phyloP scores from a whole-genome alignment of 2,113 vertebrate genomes.

The Hypocryptadius cinnamomeus region DNA sequence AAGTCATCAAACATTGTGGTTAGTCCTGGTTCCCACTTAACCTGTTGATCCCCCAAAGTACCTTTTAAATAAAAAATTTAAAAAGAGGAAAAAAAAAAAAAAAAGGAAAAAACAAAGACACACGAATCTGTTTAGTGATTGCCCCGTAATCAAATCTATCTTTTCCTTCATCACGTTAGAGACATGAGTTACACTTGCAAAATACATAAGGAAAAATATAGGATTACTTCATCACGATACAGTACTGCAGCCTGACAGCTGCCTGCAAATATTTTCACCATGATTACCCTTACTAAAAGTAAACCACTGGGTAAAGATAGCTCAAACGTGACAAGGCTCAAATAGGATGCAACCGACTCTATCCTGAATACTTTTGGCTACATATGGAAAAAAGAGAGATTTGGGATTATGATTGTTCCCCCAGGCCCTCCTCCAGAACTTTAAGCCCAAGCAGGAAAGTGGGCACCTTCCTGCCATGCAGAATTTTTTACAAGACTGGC shows the following conservation, averaged over 20 bases:
- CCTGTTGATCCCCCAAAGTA: not conserved
- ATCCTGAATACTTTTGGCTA: slow-evolving; percentile 73
- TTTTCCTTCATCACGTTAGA: slow-evolving; percentile 65
- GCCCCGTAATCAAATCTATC: slow-evolving; percentile 10
- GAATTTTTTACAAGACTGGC: slow-evolving; percentile 39
- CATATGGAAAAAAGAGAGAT: slow-evolving; percentile 62
- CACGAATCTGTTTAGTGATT: not conserved
- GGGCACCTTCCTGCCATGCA: slow-evolving; percentile 10
- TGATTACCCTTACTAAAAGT: slow-evolving; percentile 99
- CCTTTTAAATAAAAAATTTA: not conserved
- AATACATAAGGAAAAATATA: slow-evolving; percentile 97
- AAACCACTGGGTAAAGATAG: slow-evolving; percentile 96
- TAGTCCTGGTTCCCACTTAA: slow-evolving; percentile 20
- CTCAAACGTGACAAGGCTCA: slow-evolving; percentile 89
- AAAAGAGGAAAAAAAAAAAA: rapidly evolving
- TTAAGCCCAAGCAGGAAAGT: not conserved
- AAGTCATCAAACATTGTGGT: not conserved
- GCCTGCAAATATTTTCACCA: slow-evolving; percentile 94
- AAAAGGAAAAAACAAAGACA: too few species aligned
- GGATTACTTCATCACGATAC: slow-evolving; percentile 88
- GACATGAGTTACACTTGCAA: slow-evolving; percentile 83
- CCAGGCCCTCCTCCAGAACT: not conserved
- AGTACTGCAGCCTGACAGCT: slow-evolving; percentile 88
- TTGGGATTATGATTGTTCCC: not conserved
- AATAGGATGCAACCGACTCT: slow-evolving; percentile 75